A percentile compares a stretch with the other conserved stretches of the same genome.
These are phyloP conservation scores for Acanthosepion lycidas DNA, from an alignment of 2,888 invertebrate species.

Conservation along the genomic window DNA sequence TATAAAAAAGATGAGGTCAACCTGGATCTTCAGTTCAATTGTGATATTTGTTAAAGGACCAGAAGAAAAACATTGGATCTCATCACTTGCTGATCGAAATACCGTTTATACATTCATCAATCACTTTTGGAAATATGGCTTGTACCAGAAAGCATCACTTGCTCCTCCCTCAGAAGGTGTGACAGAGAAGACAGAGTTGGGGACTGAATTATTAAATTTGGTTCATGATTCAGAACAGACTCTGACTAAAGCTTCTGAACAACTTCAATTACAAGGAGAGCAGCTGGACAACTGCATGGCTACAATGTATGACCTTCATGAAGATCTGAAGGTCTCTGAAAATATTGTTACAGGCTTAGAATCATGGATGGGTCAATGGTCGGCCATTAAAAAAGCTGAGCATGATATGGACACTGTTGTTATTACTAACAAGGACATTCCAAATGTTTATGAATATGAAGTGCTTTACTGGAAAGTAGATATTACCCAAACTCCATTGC, in stretches of 20 bases:
- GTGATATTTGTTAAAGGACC: conserved; percentile 54
- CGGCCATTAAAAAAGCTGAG: conserved; percentile 54
- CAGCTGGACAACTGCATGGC: conserved; percentile 59
- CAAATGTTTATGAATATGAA: conserved; percentile 59
- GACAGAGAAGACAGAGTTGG: conserved; percentile 52
- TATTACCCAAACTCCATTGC: conserved; percentile 50
- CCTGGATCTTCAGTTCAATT: conserved; percentile 62
- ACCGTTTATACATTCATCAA: conserved; percentile 57
- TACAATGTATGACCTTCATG: conserved; percentile 63
- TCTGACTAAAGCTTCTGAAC: conserved; percentile 59
- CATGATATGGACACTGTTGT: conserved; percentile 57
- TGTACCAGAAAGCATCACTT: conserved; percentile 41
- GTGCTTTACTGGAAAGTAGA: conserved; percentile 58
- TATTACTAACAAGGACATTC: conserved; percentile 58
- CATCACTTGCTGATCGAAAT: conserved; percentile 61
- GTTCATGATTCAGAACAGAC: conserved; percentile 63
- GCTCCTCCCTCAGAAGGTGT: conserved; percentile 24
- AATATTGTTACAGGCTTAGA: conserved; percentile 60
- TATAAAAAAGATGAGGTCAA: conserved; percentile 61
- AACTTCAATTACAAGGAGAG: conserved; percentile 60
- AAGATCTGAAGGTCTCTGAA: conserved; percentile 65
- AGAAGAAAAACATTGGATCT: conserved; percentile 62
- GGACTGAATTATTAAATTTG: conserved; percentile 59
- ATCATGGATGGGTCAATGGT: conserved; percentile 66
- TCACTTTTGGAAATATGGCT: conserved; percentile 60